Evolutionary conservation across 2,113 vertebrate genomes (phyloP).

Genomic region (Romanogobio albipinnatus): DNA sequence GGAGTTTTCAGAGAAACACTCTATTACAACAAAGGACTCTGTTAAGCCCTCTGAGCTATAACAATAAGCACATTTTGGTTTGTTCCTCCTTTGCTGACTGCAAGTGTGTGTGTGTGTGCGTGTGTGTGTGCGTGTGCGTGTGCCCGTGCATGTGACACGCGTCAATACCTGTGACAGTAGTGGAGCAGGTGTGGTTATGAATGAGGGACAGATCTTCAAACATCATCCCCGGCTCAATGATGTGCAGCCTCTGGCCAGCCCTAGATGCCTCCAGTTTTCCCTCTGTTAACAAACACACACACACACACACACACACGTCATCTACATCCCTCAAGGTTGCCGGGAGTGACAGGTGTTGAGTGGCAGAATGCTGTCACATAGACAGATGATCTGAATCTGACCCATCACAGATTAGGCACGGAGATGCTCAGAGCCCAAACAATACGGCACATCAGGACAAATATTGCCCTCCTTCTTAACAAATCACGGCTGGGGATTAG

Average conservation of each 20-base stretch:
- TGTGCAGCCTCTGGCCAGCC: constrained; percentile 69
- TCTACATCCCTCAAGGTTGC: constrained; percentile 8
- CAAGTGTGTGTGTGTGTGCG: background rate
- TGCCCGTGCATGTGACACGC: background rate
- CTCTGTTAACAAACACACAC: constrained; percentile 65
- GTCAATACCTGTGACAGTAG: constrained; percentile 75
- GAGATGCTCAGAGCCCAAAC: constrained; percentile 14
- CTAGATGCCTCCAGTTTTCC: constrained; percentile 75
- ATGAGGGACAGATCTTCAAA: constrained; percentile 78
- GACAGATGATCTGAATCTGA: constrained; percentile 53
- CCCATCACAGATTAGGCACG: constrained; percentile 41
- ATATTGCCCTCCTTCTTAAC: background rate
- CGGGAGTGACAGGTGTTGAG: constrained; percentile 35
- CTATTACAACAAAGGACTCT: background rate
- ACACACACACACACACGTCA: constrained; percentile 39
- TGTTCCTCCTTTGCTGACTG: background rate
- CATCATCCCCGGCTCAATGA: constrained; percentile 69
- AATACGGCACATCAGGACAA: constrained; percentile 8
- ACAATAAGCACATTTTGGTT: background rate
- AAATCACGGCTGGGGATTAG: constrained; percentile 10
- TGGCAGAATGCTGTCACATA: constrained; percentile 21
- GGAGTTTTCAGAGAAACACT: background rate
- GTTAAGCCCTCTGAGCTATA: background rate
- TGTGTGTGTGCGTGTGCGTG: background rate
- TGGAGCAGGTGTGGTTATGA: constrained; percentile 71